Conservation (phyloP, 2,797 vertebrate genomes). For the Brachymystax lenok region DNA sequence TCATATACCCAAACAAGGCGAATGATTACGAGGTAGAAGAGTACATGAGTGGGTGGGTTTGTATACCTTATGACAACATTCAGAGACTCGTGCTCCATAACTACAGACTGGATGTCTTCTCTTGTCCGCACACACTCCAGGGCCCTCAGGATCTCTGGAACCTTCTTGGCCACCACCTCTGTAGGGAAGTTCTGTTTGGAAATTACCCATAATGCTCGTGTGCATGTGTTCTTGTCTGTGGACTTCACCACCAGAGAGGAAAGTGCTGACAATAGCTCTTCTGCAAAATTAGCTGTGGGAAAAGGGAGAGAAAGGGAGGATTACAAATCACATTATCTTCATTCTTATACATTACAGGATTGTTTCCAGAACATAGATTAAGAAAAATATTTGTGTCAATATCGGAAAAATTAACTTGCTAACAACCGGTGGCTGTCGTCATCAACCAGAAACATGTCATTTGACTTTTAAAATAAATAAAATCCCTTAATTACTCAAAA, state of each 20-base stretch:
- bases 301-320: slow-evolving; percentile 9
- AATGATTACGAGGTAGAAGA: background rate
- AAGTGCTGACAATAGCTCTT: slow-evolving; percentile 80
- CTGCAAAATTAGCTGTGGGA: slow-evolving; percentile 72
- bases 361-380: too few relatives aligned
- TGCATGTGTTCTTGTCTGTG: slow-evolving; percentile 91
- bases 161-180: slow-evolving; percentile 79
- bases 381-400: too few relatives aligned
- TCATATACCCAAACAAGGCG: background rate
- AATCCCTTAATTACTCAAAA: too few relatives aligned
- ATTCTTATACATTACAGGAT: too few relatives aligned
- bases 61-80: slow-evolving; percentile 91
- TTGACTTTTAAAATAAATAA: too few relatives aligned
- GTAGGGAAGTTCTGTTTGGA: slow-evolving; percentile 90
- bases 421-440: too few relatives aligned
- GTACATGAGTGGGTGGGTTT: background rate
- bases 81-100: slow-evolving; percentile 93
- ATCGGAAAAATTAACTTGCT: too few relatives aligned
- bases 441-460: too few relatives aligned
- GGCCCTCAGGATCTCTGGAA: slow-evolving; percentile 79
- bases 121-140: slow-evolving; percentile 84
- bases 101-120: slow-evolving; percentile 85
- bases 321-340: too few relatives aligned
- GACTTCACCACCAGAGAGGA: slow-evolving; percentile 79
- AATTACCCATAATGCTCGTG: slow-evolving; percentile 95